Evolutionary conservation across 2,888 invertebrate genomes (phyloP).

Genomic region (Cepaea hortensis): DNA sequence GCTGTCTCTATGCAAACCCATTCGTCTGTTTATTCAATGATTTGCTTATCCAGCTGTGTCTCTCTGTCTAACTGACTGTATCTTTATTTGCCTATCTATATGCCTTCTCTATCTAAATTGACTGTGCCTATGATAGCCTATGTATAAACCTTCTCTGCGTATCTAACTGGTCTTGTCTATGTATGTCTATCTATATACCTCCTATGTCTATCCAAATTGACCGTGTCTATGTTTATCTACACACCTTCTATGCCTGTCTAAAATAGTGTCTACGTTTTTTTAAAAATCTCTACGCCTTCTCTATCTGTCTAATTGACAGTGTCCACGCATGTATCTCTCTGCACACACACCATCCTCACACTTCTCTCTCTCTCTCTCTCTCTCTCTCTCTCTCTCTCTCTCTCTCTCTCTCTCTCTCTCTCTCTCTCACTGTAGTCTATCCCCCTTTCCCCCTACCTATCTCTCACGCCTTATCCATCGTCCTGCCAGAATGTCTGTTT

Average conservation of each 20-base stretch:
- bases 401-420: background rate
- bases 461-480: background rate
- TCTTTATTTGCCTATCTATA: background rate
- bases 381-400: background rate
- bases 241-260: no score
- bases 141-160: background rate
- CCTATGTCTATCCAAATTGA: background rate
- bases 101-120: background rate
- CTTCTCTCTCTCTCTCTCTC: background rate
- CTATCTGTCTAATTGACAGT: background rate
- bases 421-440: background rate
- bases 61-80: background rate
- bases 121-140: background rate
- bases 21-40: no score
- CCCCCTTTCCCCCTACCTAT: background rate
- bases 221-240: no score
- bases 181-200: background rate
- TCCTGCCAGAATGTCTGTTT: background rate
- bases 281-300: background rate
- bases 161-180: background rate
- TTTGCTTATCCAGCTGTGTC: no score
- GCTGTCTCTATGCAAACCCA: no score
- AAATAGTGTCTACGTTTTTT: no score
- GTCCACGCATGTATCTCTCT: background rate
- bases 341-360: background rate